Conservation (phyloP, 2,113 vertebrate genomes). For the Seriola quinqueradiata region DNA sequence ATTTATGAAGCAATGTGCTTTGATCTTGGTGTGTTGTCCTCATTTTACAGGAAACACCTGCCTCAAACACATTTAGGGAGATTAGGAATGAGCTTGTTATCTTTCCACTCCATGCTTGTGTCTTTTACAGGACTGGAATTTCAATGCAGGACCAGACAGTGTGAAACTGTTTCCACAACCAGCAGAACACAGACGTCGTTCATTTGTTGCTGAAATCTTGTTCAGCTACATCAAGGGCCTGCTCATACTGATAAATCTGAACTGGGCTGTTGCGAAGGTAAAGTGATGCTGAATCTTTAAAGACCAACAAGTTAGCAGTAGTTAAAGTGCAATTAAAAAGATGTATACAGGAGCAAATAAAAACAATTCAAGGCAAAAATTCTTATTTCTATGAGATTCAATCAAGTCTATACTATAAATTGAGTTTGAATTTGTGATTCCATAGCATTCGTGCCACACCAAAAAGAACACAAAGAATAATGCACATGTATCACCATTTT, state of each 20-base stretch:
- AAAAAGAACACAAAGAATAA: neutral
- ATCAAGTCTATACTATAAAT: neutral
- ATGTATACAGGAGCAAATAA: neutral
- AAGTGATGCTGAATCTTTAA: conserved; percentile 26
- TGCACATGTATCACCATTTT: conserved; percentile 5
- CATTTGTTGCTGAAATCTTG: conserved; percentile 67
- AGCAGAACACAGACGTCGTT: conserved; percentile 64
- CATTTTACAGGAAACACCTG: conserved; percentile 70
- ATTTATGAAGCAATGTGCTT: conserved; percentile 67
- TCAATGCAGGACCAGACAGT: conserved; percentile 76
- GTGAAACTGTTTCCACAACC: conserved; percentile 62
- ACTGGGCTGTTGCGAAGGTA: neutral
- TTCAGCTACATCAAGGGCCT: conserved; percentile 37
- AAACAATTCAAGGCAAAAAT: neutral
- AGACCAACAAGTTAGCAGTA: conserved; percentile 25
- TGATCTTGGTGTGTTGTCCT: conserved; percentile 68
- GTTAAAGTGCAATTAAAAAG: conserved; percentile 24
- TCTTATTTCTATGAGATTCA: neutral
- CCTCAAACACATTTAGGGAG: conserved; percentile 73
- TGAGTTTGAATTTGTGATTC: neutral
- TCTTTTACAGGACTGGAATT: conserved; percentile 75
- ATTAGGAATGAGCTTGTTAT: conserved; percentile 78
- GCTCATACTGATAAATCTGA: conserved; percentile 28
- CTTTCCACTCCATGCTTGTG: conserved; percentile 70
- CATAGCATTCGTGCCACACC: neutral